Evolutionary conservation across 2,888 invertebrate species (phyloP), one percentile per base, ranked within the genome.

Genomic region (Noctuana brunneofusca): DNA sequence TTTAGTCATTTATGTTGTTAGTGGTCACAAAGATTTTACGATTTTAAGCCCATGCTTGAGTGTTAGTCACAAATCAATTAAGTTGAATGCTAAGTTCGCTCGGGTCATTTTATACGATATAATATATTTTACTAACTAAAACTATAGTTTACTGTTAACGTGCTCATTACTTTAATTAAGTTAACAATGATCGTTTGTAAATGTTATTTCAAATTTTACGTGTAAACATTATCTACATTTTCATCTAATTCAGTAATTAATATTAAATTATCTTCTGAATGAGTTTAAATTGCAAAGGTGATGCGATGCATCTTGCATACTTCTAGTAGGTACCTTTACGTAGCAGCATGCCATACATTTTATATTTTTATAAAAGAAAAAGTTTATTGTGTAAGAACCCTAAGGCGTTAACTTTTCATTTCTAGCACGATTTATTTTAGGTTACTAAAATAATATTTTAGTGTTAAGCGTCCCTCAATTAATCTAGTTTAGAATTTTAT

Each of bases 301-400:
- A 27, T 43, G 46, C 30, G 1, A 2, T 27, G 27, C 27, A 27
- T 49, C 20, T 46, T 22, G 14, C 14, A 16, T 49, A 41, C 14
- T 57, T 11, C 43, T 63, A 49, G 52, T n/a, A n/a, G n/a, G n/a
- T 65, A 56, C 48, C 38, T 62, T 48, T 54, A 30, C 52, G 43
- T 48, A 76, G 79, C 83, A 81, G 78, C 81, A 86, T 87, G 89
- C 89, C 89, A 89, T 89, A 89, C 75, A 74, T 73, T 76, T 75
- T 74, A 68, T 74, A 68, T 71, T 72, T 73, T 75, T 75, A 63
- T 74, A 78, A 70, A 76, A 78, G 75, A 78, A 75, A 72, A 74
- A 43, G 6, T n/a, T 49, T 54, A 48, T 50, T n/a, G n/a, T n/a
- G n/a, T n/a, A n/a, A n/a, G n/a, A n/a, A n/a, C n/a, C n/a, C 5